phyloP scores from a whole-genome alignment of 1,140 invertebrate species.

The Portunus trituberculatus region DNA sequence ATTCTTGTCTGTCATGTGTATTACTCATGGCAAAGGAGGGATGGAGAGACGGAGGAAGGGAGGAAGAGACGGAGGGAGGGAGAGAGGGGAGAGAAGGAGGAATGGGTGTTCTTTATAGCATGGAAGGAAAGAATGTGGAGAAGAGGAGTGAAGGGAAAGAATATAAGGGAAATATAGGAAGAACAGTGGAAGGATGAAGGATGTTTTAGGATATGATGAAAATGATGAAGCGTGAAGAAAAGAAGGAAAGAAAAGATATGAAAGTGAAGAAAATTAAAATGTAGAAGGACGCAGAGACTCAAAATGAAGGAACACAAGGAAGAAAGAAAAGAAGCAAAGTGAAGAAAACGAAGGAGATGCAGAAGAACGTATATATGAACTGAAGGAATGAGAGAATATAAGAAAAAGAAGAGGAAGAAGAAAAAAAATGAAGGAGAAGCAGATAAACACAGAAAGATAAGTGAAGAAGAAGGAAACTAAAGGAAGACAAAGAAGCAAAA shows the following conservation, averaged over 20 bases:
- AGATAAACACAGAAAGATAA: neutral
- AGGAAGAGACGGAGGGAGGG: neutral
- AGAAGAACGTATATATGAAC: neutral
- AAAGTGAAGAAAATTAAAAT: no score
- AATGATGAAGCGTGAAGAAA: no score
- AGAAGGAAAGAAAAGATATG: neutral
- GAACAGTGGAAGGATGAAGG: neutral
- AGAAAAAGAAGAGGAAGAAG: neutral
- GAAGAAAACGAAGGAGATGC: neutral
- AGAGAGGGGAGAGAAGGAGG: neutral
- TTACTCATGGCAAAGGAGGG: constrained; percentile 55
- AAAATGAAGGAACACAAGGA: neutral
- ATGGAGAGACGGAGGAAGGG: neutral
- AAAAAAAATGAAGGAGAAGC: neutral
- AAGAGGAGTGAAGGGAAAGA: neutral
- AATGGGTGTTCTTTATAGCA: neutral
- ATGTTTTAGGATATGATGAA: no score
- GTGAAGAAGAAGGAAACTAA: no score
- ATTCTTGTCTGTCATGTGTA: constrained; percentile 70
- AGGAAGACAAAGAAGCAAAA: no score
- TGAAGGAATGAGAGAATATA: no score
- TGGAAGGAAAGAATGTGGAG: neutral
- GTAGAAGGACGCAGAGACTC: no score
- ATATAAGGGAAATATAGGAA: no score
- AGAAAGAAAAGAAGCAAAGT: neutral